Evolutionary conservation across 2,797 vertebrate genomes (phyloP), one percentile per base, ranked within the genome.

Genomic region (Acipenser ruthenus): DNA sequence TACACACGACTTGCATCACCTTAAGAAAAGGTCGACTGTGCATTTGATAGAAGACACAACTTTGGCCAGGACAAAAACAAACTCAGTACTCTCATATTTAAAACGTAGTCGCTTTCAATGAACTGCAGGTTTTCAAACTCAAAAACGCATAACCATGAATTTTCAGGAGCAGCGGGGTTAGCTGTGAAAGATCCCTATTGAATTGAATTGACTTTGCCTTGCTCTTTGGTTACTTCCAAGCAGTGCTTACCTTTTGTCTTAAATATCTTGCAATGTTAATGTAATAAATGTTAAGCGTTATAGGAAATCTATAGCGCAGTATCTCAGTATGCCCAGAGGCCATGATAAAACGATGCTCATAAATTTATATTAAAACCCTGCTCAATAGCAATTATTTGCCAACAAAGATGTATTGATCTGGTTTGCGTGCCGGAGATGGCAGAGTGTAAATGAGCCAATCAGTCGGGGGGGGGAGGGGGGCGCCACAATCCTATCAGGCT

Each of bases 381-480:
- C 79, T 91, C 88, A 60, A 87, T 87, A 88, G 87, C 86, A 90
- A 90, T 91, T 90, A 91, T 91, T 92, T 90, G 90, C 87, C 87
- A 89, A 89, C 87, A 88, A 87, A 87, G 89, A 90, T 89, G 84
- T 89, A 89, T 90, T 85, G 89, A 87, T 87, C 79, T 77, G 77
- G 60, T 82, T 79, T 83, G 66, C 76, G 81, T 79, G 81, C 74
- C 75, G 74, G 78, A 80, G 79, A 74, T 78, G 68, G 74, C 67
- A 67, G 78, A 80, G 74, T 70, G 73, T 79, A 78, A 74, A 74
- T 74, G 79, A 80, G 78, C 81, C 78, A 81, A 83, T 84, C 83
- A 71, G 79, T 76, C 82, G 80, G 23, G 5, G 37, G 55, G 55
- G n/a, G 55, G 55, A 80, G 23, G 5, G 37, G 55, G 55, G n/a